These are phyloP conservation scores for Semnopithecus entellus DNA, from an alignment of 2,113 vertebrate genomes.

Conservation along the genomic window DNA sequence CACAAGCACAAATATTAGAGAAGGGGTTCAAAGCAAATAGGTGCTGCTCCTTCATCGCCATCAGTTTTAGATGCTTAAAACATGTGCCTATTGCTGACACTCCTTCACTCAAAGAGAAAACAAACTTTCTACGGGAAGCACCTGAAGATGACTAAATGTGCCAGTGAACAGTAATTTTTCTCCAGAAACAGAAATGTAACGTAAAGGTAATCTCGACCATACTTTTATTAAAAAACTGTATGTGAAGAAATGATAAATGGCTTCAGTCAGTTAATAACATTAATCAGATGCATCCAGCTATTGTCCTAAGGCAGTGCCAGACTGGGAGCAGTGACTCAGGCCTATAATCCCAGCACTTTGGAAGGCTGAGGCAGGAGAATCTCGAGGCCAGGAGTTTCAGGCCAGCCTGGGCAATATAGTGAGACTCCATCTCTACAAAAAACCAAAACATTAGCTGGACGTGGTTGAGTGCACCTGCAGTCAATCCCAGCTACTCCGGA, in stretches of 20 bases:
- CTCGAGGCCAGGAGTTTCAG: no score
- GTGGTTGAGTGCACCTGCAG: no score
- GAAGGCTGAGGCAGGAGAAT: no score
- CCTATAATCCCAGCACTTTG: no score
- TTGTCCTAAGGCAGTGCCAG: background rate
- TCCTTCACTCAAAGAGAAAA: conserved; percentile 29
- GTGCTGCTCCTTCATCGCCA: background rate
- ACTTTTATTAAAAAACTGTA: background rate
- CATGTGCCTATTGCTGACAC: background rate
- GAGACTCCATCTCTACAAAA: no score
- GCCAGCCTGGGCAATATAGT: no score
- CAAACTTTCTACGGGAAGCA: background rate
- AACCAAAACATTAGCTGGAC: no score
- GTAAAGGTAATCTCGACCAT: background rate
- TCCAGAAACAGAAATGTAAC: background rate
- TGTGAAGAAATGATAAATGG: background rate
- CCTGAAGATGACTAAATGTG: background rate
- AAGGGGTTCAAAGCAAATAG: background rate
- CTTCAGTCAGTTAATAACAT: conserved; percentile 26
- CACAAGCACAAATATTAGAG: background rate
- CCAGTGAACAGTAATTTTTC: background rate
- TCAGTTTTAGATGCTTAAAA: background rate
- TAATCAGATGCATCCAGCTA: background rate
- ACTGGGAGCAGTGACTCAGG: no score
- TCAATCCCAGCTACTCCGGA: no score